Evolutionary conservation across 2,888 invertebrate species (phyloP), one percentile per base, ranked within the genome.

Genomic region (Platerodrilus igneus): DNA sequence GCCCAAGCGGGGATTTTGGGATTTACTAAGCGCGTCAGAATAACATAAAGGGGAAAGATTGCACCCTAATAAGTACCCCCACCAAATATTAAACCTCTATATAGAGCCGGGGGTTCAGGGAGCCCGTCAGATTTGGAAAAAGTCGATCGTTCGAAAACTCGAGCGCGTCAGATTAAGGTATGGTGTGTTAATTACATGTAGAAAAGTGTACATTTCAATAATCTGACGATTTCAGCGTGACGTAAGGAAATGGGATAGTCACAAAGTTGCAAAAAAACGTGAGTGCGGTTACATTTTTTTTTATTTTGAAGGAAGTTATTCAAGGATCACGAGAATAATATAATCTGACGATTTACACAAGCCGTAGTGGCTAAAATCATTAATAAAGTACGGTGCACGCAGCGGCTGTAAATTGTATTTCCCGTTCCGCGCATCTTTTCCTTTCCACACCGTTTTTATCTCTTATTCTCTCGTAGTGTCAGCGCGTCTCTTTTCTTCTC

Each of bases 231-330:
- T 40, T 36, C 3, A 19, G 21, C 4, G 11, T 40, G 41, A 42
- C 41, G 23, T 32, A 26, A 45, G 28, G 25, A 18, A 45, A 16
- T 22, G 19, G 33, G 36, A 36, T 32, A 25, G 40, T 28, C 8
- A 41, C 45, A 45, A 37, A 33, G 18, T 41, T 46, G 40, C 16
- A 41, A 37, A 45, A 45, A 45, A 45, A 46, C 37, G 41, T 41
- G 25, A 46, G 37, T 37, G 44, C 21, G 29, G 37, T 21, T 33
- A 14, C 36, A n/a, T 41, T 43, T 45, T 41, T 38, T 47, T 39
- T 45, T 25, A 40, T 46, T 45, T 45, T 35, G 37, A 46, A 40
- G 36, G 27, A 45, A 45, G 41, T 41, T 17, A 37, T 38, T 37
- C 26, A 44, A 45, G 23, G 23, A 44, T 36, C 8, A 28, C 18